phyloP scores from a whole-genome alignment of 2,797 vertebrate genomes.

The Parambassis ranga region DNA sequence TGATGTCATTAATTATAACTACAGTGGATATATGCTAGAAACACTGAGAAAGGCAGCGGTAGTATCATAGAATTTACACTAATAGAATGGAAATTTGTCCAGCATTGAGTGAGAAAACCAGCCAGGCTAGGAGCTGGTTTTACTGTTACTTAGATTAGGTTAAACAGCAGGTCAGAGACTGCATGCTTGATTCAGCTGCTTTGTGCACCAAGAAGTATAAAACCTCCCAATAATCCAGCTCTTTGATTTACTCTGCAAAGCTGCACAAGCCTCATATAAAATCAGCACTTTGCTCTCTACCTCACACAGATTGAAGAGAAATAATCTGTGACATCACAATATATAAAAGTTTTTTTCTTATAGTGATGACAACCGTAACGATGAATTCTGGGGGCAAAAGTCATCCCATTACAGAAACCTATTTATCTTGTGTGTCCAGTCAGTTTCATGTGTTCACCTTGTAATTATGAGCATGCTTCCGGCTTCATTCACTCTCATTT shows the following conservation, averaged over 20 bases:
- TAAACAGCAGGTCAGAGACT: slow-evolving; percentile 13
- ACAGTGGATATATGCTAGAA: neutral
- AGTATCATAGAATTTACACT: neutral
- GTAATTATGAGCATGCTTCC: slow-evolving; percentile 16
- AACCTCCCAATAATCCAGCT: neutral
- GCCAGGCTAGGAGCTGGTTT: neutral
- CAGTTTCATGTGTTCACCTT: neutral
- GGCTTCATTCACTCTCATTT: slow-evolving; percentile 16
- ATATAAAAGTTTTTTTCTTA: neutral
- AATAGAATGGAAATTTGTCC: too few relatives aligned
- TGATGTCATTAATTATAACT: slow-evolving; percentile 1
- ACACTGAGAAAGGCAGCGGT: neutral
- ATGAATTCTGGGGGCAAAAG: neutral
- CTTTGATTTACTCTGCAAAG: neutral
- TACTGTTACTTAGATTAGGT: slow-evolving; percentile 1
- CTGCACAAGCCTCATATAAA: neutral
- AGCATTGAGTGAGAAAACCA: too few relatives aligned
- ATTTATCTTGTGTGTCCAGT: slow-evolving; percentile 15
- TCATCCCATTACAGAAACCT: neutral
- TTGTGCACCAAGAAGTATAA: neutral
- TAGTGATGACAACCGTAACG: neutral
- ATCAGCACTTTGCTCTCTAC: neutral
- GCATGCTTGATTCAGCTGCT: neutral
- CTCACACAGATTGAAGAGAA: neutral
- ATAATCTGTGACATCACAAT: neutral